These are phyloP conservation scores for Parotocinclus haroldoi DNA, from an alignment of 2,797 vertebrate species.

Conservation along the genomic window DNA sequence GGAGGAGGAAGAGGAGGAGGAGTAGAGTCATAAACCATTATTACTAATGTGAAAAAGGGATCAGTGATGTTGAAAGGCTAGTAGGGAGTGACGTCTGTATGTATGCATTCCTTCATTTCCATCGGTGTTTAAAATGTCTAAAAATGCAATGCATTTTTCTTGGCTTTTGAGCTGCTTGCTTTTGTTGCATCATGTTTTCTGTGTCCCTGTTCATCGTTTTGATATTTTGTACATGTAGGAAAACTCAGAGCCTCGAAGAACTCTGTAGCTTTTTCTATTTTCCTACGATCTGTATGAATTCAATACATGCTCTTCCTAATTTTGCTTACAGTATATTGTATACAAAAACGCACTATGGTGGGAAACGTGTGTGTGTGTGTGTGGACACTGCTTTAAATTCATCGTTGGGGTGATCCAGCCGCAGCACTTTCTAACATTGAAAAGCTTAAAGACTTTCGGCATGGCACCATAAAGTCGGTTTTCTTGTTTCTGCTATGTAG, in stretches of 20 bases:
- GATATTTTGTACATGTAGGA: conserved; percentile 27
- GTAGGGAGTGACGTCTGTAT: background rate
- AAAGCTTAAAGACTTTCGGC: no score
- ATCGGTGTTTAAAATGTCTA: conserved; percentile 1
- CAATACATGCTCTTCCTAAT: conserved; percentile 1
- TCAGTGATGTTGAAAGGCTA: conserved; percentile 57
- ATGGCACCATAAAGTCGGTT: no score
- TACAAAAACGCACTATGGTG: background rate
- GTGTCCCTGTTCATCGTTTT: background rate
- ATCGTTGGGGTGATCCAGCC: no score
- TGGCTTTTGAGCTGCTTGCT: conserved; percentile 26
- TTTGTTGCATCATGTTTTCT: conserved; percentile 32
- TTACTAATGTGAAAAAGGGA: conserved; percentile 5
- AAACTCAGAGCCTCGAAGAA: conserved; percentile 9
- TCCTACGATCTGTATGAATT: conserved; percentile 8
- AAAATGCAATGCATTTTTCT: background rate
- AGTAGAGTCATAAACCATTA: background rate
- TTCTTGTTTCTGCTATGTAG: no score
- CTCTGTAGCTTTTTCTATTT: conserved; percentile 25
- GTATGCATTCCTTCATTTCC: conserved; percentile 1
- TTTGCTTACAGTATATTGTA: conserved; percentile 8
- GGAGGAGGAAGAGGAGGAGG: conserved; percentile 15
- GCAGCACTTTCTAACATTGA: no score
- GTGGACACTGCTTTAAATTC: background rate
- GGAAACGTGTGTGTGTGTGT: background rate